Evolutionary conservation across 2,888 invertebrate species (phyloP).

Genomic region (Andrena fulva): DNA sequence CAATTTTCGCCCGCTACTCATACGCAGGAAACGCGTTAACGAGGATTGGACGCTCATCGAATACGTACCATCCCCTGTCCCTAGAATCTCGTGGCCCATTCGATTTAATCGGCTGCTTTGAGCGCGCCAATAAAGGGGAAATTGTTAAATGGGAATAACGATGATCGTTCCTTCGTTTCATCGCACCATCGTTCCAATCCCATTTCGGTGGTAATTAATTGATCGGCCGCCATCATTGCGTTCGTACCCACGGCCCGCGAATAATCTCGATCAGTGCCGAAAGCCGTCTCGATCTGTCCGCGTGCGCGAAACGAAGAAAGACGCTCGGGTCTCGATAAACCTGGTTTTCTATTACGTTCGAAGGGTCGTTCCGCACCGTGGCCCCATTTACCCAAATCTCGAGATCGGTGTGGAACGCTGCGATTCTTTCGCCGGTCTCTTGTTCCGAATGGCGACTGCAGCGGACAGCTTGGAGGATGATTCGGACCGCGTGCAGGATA

Average conservation of each 20-base stretch:
- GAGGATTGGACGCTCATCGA: too few relatives aligned
- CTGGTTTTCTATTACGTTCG: conserved; percentile 5
- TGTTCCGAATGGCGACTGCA: conserved; percentile 32
- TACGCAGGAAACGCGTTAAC: too few relatives aligned
- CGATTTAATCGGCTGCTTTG: conserved; percentile 3
- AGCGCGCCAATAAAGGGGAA: neutral
- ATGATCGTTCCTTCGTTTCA: conserved; percentile 1
- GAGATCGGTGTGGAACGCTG: conserved; percentile 2
- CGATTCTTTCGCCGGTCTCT: conserved; percentile 35
- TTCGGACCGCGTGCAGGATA: conserved; percentile 56
- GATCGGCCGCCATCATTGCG: neutral
- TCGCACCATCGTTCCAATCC: neutral
- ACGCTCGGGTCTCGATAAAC: neutral
- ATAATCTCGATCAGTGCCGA: neutral
- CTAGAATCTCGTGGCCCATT: neutral
- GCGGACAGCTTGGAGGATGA: conserved; percentile 45
- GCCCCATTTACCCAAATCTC: conserved; percentile 3
- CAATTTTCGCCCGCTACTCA: too few relatives aligned
- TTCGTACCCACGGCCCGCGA: neutral
- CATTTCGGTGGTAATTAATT: conserved; percentile 19
- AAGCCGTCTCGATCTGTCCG: neutral
- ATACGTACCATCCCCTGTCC: neutral
- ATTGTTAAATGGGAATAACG: conserved; percentile 12
- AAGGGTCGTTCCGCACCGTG: conserved; percentile 15
- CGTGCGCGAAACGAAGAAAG: neutral